Conservation (phyloP, 2,113 vertebrate species). For the Myodes glareolus region DNA sequence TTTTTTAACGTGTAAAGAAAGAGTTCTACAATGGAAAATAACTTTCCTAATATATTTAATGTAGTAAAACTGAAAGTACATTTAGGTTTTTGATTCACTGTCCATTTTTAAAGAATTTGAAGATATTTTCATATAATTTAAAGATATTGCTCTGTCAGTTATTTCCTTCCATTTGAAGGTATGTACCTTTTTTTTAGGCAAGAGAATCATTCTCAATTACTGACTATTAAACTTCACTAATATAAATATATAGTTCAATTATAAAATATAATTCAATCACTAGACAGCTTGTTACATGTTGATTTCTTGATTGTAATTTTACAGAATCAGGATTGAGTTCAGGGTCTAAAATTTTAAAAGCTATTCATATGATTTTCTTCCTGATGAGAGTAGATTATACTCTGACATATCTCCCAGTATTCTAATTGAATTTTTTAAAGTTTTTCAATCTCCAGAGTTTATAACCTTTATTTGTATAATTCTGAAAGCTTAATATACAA, state of each 20-base stretch:
- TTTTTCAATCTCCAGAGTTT: background rate
- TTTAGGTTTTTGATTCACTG: background rate
- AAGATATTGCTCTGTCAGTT: background rate
- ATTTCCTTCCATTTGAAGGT: background rate
- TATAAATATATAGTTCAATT: no score
- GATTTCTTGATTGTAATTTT: background rate
- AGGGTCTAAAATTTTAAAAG: background rate
- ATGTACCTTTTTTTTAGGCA: background rate
- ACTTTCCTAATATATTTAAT: background rate
- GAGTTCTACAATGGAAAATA: background rate
- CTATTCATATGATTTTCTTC: background rate
- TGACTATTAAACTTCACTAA: conserved; percentile 11
- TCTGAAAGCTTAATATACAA: background rate
- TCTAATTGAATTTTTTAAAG: background rate
- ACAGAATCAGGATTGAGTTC: background rate
- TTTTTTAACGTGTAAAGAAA: background rate
- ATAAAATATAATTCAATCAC: background rate
- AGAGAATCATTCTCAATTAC: background rate
- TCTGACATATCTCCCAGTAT: background rate
- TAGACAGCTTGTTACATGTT: background rate
- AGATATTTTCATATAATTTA: background rate
- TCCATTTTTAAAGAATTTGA: background rate
- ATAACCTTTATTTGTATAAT: background rate
- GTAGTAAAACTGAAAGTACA: background rate
- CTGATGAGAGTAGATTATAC: background rate